These are phyloP conservation scores for Steinernema carpocapsae DNA, from an alignment of 2,888 invertebrate species.

Conservation along the genomic window DNA sequence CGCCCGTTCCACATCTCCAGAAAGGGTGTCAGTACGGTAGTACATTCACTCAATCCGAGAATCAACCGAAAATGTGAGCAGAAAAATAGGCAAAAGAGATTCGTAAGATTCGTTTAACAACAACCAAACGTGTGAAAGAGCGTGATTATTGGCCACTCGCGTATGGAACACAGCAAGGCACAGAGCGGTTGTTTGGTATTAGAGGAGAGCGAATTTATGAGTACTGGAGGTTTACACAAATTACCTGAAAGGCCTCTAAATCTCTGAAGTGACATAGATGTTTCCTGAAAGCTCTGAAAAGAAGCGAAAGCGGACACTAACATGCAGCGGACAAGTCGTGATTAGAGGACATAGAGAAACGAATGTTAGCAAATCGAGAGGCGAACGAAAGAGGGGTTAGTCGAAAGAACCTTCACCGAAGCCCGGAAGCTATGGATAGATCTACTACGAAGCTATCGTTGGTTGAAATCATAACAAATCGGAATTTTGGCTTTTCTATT, in stretches of 20 bases:
- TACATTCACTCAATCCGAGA: background rate
- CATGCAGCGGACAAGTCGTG: slow-evolving; percentile 8
- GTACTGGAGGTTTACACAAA: slow-evolving; percentile 10
- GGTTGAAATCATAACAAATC: slow-evolving; percentile 25
- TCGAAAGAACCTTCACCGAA: slow-evolving; percentile 32
- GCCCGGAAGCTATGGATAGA: background rate
- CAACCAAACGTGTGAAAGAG: slow-evolving; percentile 33
- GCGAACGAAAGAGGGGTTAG: slow-evolving; percentile 7
- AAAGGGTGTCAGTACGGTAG: background rate
- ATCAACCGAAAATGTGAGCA: slow-evolving; percentile 28
- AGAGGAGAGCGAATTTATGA: slow-evolving; percentile 22
- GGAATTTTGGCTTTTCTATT: background rate
- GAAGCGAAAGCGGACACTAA: slow-evolving; percentile 23
- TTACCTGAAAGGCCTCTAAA: slow-evolving; percentile 28
- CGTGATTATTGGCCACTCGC: slow-evolving; percentile 32
- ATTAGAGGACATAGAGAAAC: slow-evolving; percentile 17
- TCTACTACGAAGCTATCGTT: slow-evolving; percentile 18
- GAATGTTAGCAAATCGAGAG: background rate
- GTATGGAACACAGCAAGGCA: slow-evolving; percentile 34
- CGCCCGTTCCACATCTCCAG: slow-evolving; percentile 28
- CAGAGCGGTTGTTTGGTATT: slow-evolving; percentile 16
- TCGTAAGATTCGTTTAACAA: slow-evolving; percentile 15
- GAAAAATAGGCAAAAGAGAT: background rate
- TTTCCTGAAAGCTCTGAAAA: slow-evolving; percentile 32
- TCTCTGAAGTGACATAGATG: slow-evolving; percentile 32